Base-by-base conservation (phyloP, 2,888 invertebrate genomes). In the Ectemnius lituratus region DNA sequence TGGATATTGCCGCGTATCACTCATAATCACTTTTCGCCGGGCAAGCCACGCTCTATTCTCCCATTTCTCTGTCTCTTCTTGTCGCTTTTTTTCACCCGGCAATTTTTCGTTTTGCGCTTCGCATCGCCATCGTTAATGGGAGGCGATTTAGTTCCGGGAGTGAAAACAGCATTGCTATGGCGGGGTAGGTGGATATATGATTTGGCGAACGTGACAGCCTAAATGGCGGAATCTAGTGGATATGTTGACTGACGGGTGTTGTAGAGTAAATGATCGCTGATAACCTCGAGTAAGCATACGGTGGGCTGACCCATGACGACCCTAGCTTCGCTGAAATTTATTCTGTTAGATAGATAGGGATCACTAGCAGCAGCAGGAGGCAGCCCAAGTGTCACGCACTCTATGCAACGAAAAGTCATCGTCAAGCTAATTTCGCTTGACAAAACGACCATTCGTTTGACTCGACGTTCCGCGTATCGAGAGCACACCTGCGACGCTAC, bases 1-100 rank as follows among this genome's bases (percentile, higher is more conserved):
- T 89, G 87, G 88, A 89, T 90, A 90, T 90, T 90, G 88, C 89
- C 85, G 84, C 84, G 88, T 89, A 90, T 90, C 89, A 90, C 85
- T 90, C 90, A 90, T 90, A 89, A 90, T 89, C 89, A 87, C 85
- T 86, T 86, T 85, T 80, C 86, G 82, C 81, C 65, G 78, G 75
- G 70, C 66, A 72, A 78, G 66, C 74, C 72, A 68, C 73, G 70
- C 70, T 72, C 70, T 69, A 73, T 68, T 14, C 52, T 16, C 73
- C 64, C 68, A 23, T 73, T 76, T 73, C 62, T 74, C 65, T 52
- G 14, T 47, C 71, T 61, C 23, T 49, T 49, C 46, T 56, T 69
- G 16, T 67, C 20, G 23, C 52, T 68, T 57, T 70, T 18, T 16
- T 47, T n/a, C 16, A 14, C 62, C 52, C 27, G 27, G 23, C 61